Evolutionary conservation across 2,797 vertebrate species (phyloP), one percentile per base, ranked within the genome.

Genomic region (Champsocephalus gunnari): DNA sequence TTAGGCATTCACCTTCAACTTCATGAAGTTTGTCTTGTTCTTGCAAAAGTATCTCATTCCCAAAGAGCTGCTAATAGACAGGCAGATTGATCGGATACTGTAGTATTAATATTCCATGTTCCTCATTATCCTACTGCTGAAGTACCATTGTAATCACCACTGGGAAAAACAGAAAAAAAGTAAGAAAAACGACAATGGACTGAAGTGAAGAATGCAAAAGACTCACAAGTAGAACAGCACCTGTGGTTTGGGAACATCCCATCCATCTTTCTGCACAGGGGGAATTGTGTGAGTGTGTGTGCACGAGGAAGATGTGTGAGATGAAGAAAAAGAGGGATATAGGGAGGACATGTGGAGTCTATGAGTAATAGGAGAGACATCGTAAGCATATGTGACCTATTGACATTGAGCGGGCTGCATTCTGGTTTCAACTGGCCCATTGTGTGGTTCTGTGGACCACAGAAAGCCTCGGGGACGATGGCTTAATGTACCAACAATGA

Each of bases 141-240:
- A 51, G 63, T 10, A 24, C 19, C 41, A 12, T n/a, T 28, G 76
- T 78, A 71, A 88, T 87, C 86, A 71, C 82, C 76, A 44, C 73
- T 17, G 49, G 83, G 84, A 73, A 58, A 69, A 80, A 74, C 28
- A n/a, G 54, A 48, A 44, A 77, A 79, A 73, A 82, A 64, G 24
- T 34, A 6, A 63, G 54, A 61, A 76, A 69, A 28, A 5, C 48
- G 63, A 78, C 75, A 66, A 61, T 78, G 67, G 66, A 77, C 9
- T 48, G 70, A 55, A 21, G 71, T 86, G 82, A 89, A 84, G 83
- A 88, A 87, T 77, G 73, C 34, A 66, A 86, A 80, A 84, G 86
- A 90, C 82, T 86, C 84, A 89, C 90, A 93, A 94, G 92, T 95
- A 58, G 93, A 95, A 85, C 93, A 95, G 90, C 93, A 94, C 94